Base-by-base conservation (phyloP, 92 coral and sea anemone genomes). In the Phymanthus crucifer region DNA sequence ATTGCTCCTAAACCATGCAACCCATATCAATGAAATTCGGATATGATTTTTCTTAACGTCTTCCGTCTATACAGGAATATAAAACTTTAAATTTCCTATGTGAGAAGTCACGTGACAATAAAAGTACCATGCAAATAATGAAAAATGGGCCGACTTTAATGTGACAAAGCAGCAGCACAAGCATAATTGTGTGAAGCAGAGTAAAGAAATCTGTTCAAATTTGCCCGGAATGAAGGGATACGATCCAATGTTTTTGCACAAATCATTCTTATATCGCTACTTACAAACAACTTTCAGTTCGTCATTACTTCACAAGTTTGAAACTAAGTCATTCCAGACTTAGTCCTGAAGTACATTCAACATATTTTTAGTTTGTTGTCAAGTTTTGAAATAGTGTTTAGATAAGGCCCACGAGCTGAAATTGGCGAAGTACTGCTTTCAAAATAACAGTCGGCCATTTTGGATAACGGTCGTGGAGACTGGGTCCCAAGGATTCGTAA, bases 181-280 rank as follows among this genome's bases (percentile, higher is more conserved):
- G 10, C 0, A 45, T 45, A 9, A 9, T 17, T 9, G 50, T 45
- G 10, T 11, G 10, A 9, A 45, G 16, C 13, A 45, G 13, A 45
- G 10, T 45, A 11, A 1, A 9, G 10, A 45, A 45, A 11, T 45
- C 16, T 17, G 16, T 45, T 61, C 9, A 61, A 19, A 8, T 61
- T 26, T 61, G 32, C 68, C 68, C n/a, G 68, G 68, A 61, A 61
- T 70, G 40, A 70, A 26, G 74, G 74, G 40, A 18, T 70, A 70
- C 37, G 0, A 6, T 70, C n/a, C n/a, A 2, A 13, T 31, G 23
- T 70, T 11, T 70, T 70, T 26, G 26, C 9, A 17, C 7, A 70
- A 70, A 18, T 14, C 26, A 70, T 26, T 61, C n/a, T 61, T 61
- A 19, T 14, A 61, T 10, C 21, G 68, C 68, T 21, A 8, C 9